A percentile compares a stretch with the other conserved stretches of the same genome.
Conservation (phyloP, 2,797 vertebrate genomes). For the Labroides dimidiatus region DNA sequence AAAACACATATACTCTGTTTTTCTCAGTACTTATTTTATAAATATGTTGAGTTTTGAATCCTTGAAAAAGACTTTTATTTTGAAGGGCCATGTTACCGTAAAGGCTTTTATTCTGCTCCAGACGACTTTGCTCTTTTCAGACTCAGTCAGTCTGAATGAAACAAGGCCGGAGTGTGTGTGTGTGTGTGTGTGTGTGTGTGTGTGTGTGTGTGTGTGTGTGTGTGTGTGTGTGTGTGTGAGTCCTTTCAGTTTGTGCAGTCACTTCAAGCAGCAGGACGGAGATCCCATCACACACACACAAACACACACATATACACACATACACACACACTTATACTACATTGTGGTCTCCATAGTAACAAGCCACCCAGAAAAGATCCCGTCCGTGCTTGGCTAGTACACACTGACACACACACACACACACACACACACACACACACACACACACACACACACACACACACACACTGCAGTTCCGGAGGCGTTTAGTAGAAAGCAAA, state of each 20-base stretch:
- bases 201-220: slow-evolving; percentile 25
- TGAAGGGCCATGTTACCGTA: slow-evolving; percentile 24
- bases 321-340: slow-evolving; percentile 42
- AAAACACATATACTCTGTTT: too few species aligned
- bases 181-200: too few species aligned
- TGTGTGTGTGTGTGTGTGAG: not conserved
- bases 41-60: too few species aligned
- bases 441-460: slow-evolving; percentile 3
- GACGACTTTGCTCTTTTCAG: slow-evolving; percentile 26
- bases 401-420: not conserved
- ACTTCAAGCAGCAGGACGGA: slow-evolving; percentile 37
- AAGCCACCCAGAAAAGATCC: slow-evolving; percentile 35
- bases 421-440: slow-evolving; percentile 16
- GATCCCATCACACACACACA: slow-evolving; percentile 18
- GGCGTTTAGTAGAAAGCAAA: slow-evolving; percentile 22
- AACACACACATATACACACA: not conserved
- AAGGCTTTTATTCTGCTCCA: slow-evolving; percentile 41
- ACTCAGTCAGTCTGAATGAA: slow-evolving; percentile 35
- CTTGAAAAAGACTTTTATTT: slow-evolving; percentile 44
- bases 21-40: too few species aligned
- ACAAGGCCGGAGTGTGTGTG: slow-evolving; percentile 19
- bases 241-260: slow-evolving; percentile 53
- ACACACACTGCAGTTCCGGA: slow-evolving; percentile 4
- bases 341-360: slow-evolving; percentile 64
- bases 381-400: not conserved